These are phyloP conservation scores for Bufo gargarizans DNA, from an alignment of 2,113 vertebrate genomes.

Conservation along the genomic window DNA sequence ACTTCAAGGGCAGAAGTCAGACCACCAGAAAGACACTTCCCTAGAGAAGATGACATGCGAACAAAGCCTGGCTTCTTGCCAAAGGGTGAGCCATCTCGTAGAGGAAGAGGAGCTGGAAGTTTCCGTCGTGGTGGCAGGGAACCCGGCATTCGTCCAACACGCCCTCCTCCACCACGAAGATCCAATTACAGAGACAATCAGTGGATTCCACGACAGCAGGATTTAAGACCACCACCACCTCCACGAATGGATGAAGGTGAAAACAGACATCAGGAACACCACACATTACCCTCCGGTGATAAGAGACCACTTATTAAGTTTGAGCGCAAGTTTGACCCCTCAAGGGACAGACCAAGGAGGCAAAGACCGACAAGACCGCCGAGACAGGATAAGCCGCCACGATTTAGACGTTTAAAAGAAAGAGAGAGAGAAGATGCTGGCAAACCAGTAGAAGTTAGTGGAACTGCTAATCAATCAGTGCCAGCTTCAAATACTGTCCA, in stretches of 20 bases:
- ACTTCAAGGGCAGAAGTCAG: conserved; percentile 70
- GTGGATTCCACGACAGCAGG: conserved; percentile 87
- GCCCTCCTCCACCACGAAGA: conserved; percentile 82
- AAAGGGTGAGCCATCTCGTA: conserved; percentile 90
- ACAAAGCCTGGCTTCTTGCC: conserved; percentile 93
- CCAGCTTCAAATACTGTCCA: conserved; percentile 65
- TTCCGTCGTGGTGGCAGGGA: conserved; percentile 88
- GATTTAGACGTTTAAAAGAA: conserved; percentile 92
- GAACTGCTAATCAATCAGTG: conserved; percentile 61
- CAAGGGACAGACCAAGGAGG: conserved; percentile 87
- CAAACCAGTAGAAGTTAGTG: conserved; percentile 70
- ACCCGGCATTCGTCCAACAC: conserved; percentile 78
- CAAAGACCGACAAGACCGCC: conserved; percentile 92
- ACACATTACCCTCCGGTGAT: conserved; percentile 68
- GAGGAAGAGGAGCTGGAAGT: conserved; percentile 89
- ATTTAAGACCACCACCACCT: conserved; percentile 81
- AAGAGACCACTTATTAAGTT: conserved; percentile 85
- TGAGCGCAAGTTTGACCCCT: conserved; percentile 87
- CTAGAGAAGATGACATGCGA: conserved; percentile 83
- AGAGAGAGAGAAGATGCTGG: conserved; percentile 82
- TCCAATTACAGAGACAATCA: conserved; percentile 83
- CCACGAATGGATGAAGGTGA: conserved; percentile 75
- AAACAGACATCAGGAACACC: conserved; percentile 74
- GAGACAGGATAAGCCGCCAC: conserved; percentile 94
- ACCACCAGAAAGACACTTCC: conserved; percentile 70